Evolutionary conservation across 2,797 vertebrate genomes (phyloP).

Genomic region (Hydrocynus forskahlii): DNA sequence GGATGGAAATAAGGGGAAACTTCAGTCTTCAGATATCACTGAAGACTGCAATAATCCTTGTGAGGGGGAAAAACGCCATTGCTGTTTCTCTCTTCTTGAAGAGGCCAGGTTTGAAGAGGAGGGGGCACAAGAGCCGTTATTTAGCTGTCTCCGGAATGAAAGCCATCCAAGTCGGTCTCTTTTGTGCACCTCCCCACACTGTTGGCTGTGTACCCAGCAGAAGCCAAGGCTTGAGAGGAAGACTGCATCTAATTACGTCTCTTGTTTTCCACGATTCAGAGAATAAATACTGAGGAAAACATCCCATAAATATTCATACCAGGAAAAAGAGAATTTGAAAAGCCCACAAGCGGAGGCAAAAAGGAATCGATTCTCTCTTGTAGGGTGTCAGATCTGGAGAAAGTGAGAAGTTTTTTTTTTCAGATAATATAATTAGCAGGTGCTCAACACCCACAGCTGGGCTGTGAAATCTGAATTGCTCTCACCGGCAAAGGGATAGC

Average conservation of each 20-base stretch:
- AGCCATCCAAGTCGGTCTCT: slow-evolving; percentile 57
- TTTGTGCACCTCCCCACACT: slow-evolving; percentile 58
- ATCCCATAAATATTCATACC: slow-evolving; percentile 74
- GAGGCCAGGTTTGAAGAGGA: slow-evolving; percentile 41
- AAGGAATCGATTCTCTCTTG: slow-evolving; percentile 68
- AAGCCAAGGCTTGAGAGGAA: slow-evolving; percentile 59
- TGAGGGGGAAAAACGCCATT: slow-evolving; percentile 14
- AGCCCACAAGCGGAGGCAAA: slow-evolving; percentile 50
- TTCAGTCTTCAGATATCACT: slow-evolving; percentile 31
- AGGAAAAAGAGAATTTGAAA: slow-evolving; percentile 52
- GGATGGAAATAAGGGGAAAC: slow-evolving; percentile 9
- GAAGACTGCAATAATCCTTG: slow-evolving; percentile 37
- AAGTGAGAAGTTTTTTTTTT: slow-evolving; percentile 64
- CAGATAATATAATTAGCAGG: slow-evolving; percentile 63
- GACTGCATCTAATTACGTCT: slow-evolving; percentile 77
- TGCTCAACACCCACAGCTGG: slow-evolving; percentile 63
- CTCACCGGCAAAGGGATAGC: slow-evolving; percentile 24
- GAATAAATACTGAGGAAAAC: slow-evolving; percentile 75
- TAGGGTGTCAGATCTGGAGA: slow-evolving; percentile 64
- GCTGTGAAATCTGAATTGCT: slow-evolving; percentile 50
- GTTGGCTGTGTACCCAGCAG: slow-evolving; percentile 56
- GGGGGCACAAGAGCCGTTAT: slow-evolving; percentile 59
- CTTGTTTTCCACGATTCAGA: slow-evolving; percentile 72
- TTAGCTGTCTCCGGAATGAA: slow-evolving; percentile 62
- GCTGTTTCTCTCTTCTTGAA: slow-evolving; percentile 35